A percentile compares a stretch with the other conserved stretches of the same genome.
Evolutionary conservation across 2,888 invertebrate genomes (phyloP).

Genomic region (Prenolepis imparis): DNA sequence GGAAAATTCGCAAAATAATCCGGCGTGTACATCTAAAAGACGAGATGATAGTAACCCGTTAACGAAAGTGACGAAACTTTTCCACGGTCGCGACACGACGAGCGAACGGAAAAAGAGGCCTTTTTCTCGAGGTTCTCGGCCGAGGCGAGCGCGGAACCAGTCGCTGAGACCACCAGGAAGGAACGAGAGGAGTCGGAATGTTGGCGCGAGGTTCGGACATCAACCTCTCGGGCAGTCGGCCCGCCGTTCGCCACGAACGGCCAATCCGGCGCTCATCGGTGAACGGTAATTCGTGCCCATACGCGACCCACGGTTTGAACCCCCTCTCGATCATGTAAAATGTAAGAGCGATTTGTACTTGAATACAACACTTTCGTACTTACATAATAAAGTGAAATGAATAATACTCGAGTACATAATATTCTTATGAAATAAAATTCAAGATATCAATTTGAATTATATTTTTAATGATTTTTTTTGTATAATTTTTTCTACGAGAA

Average conservation of each 20-base stretch:
- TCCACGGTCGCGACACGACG: constrained; percentile 7
- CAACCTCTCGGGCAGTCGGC: constrained; percentile 78
- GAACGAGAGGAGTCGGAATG: constrained; percentile 77
- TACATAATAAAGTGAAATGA: background rate
- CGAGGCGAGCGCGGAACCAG: constrained; percentile 33
- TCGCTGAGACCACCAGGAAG: constrained; percentile 75
- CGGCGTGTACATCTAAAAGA: background rate
- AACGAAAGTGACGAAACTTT: constrained; percentile 59
- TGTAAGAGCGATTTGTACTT: background rate
- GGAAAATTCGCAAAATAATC: background rate
- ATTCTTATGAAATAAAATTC: background rate
- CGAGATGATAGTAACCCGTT: constrained; percentile 33
- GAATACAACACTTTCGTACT: background rate
- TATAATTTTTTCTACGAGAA: background rate
- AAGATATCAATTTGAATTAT: background rate
- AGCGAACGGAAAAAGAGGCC: background rate
- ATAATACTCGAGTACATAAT: background rate
- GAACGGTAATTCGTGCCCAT: constrained; percentile 63
- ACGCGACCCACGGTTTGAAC: constrained; percentile 40
- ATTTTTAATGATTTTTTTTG: background rate
- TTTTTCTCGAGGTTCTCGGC: constrained; percentile 33
- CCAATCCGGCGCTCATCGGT: constrained; percentile 69
- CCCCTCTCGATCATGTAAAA: constrained; percentile 50
- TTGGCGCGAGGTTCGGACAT: constrained; percentile 81
- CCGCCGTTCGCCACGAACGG: constrained; percentile 63